Conservation (phyloP, 2,888 invertebrate species). For the Oscheius sp. region DNA sequence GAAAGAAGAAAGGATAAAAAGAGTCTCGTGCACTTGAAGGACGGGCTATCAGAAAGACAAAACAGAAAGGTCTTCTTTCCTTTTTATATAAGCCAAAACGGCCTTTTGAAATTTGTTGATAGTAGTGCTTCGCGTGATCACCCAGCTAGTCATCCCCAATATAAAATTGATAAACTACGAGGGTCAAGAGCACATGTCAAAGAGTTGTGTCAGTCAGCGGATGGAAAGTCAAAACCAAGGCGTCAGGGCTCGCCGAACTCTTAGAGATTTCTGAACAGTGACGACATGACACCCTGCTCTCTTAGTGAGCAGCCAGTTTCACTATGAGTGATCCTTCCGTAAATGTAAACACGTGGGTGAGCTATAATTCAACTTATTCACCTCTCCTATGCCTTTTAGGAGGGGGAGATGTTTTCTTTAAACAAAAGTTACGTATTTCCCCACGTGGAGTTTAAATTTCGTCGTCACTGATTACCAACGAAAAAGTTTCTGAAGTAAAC, state of each 20-base stretch:
- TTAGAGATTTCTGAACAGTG: background rate
- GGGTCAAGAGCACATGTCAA: background rate
- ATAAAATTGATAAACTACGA: slow-evolving; percentile 12
- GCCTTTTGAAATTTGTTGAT: too few relatives aligned
- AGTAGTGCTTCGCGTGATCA: background rate
- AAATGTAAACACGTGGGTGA: slow-evolving; percentile 11
- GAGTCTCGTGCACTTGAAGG: background rate
- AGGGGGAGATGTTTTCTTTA: background rate
- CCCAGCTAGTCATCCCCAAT: background rate
- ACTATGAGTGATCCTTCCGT: background rate
- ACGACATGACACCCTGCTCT: background rate
- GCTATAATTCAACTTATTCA: background rate
- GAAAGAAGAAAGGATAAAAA: background rate
- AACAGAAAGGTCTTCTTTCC: background rate
- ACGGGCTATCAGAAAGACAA: background rate
- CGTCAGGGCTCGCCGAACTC: background rate
- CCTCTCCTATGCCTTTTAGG: background rate
- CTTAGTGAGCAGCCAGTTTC: background rate
- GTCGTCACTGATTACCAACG: background rate
- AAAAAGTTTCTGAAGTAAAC: background rate
- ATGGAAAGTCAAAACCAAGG: background rate
- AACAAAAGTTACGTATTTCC: background rate
- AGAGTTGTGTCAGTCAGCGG: background rate
- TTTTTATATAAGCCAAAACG: background rate
- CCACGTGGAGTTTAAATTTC: slow-evolving; percentile 2